Evolutionary conservation across 53 echinoderm and acorn worm genomes (phyloP).

Genomic region (Actinopyga echinites): DNA sequence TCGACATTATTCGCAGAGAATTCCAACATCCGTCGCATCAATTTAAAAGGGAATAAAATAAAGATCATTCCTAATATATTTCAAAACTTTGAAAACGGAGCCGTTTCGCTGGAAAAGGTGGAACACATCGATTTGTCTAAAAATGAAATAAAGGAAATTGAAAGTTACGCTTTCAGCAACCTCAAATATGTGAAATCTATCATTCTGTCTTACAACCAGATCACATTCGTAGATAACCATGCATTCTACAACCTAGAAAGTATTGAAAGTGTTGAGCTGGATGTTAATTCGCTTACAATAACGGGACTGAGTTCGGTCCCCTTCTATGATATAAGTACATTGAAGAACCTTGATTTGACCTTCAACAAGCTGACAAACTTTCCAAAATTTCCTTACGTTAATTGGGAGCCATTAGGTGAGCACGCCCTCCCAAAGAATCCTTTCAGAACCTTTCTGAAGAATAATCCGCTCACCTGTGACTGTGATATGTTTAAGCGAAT

Average conservation of each 20-base stretch:
- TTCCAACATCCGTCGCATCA: not conserved
- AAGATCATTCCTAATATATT: not conserved
- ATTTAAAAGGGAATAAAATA: not conserved
- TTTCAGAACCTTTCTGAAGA: not conserved
- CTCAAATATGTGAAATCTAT: not conserved
- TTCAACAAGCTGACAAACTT: not conserved
- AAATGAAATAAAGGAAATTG: not conserved
- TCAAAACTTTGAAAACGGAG: not conserved
- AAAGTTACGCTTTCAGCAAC: slow-evolving; percentile 8
- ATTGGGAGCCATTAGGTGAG: not conserved
- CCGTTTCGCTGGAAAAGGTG: not conserved
- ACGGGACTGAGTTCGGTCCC: no score
- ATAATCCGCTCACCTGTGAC: not conserved
- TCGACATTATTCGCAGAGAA: not conserved
- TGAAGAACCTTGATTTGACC: not conserved
- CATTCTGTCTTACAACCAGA: no score
- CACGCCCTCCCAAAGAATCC: not conserved
- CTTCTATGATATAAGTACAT: not conserved
- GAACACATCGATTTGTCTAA: slow-evolving; percentile 12
- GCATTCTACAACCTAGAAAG: no score
- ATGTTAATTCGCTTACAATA: no score
- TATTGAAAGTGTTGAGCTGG: no score
- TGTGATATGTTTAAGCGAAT: slow-evolving; percentile 24
- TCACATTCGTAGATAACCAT: no score
- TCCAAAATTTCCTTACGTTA: not conserved